phyloP scores from a whole-genome alignment of 2,797 vertebrate genomes.

The Numenius phaeopus region DNA sequence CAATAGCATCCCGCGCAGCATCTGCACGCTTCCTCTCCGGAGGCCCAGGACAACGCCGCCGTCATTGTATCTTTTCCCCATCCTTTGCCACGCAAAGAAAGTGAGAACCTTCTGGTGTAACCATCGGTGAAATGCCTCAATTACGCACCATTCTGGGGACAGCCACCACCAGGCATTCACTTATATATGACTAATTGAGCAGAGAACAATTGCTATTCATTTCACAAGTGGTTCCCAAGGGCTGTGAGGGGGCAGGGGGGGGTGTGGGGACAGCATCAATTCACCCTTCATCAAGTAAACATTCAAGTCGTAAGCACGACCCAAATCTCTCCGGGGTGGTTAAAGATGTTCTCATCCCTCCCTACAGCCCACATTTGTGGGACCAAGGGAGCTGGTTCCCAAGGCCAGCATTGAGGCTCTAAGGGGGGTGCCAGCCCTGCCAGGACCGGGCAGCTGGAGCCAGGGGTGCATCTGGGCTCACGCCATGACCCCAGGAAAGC shows the following conservation, averaged over 20 bases:
- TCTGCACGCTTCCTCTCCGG: not conserved
- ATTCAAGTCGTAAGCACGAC: conserved; percentile 10
- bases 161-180: not conserved
- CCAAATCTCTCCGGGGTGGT: not conserved
- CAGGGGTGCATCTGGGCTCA: not conserved
- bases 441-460: not conserved
- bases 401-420: not conserved
- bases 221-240: conserved; percentile 53
- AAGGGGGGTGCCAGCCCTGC: rapidly evolving
- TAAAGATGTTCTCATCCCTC: conserved; percentile 19
- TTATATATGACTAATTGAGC: conserved; percentile 22
- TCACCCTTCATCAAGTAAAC: conserved; percentile 30
- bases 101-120: not conserved
- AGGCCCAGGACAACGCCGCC: not conserved
- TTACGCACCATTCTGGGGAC: not conserved
- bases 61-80: not conserved
- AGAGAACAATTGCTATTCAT: conserved; percentile 45
- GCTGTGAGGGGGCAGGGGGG: not conserved
- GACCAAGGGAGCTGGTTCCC: not conserved
- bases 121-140: not conserved
- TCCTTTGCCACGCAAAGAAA: not conserved
- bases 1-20: not conserved
- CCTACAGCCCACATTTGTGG: not conserved
- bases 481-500: not conserved
- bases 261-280: not conserved